Percentiles rank a stretch among this genome's conserved stretches.
Conservation (phyloP, 1,140 invertebrate species). For the Pseudomyrmex pallidus region DNA sequence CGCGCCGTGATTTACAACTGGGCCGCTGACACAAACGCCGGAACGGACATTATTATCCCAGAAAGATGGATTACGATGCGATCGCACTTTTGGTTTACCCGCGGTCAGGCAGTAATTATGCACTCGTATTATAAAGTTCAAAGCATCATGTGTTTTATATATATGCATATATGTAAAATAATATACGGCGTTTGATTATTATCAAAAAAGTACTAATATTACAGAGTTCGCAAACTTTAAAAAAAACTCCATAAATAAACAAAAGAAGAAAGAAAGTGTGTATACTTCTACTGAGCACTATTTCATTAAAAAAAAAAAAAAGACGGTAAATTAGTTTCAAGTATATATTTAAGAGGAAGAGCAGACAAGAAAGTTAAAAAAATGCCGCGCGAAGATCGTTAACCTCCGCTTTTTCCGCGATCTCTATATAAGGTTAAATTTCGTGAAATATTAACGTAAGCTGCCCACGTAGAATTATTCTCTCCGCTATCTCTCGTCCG, state of each 20-base stretch:
- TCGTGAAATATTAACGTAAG: conserved; percentile 40
- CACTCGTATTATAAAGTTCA: not conserved
- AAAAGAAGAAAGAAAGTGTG: not conserved
- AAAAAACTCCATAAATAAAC: not conserved
- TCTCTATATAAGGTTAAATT: conserved; percentile 1
- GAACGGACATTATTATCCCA: conserved; percentile 29
- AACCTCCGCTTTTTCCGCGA: not conserved
- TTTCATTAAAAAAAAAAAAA: not conserved
- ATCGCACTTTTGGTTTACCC: conserved; percentile 4
- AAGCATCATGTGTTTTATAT: not conserved
- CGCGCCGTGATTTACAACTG: conserved; percentile 43
- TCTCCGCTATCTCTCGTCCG: conserved; percentile 24
- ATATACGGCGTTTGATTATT: no score
- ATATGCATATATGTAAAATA: no score
- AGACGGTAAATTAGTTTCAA: not conserved
- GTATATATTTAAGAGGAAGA: not conserved
- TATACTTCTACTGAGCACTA: no score
- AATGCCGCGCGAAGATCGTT: not conserved
- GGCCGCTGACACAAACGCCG: not conserved
- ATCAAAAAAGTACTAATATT: no score
- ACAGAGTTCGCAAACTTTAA: no score
- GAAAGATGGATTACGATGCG: conserved; percentile 40
- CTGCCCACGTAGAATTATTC: conserved; percentile 32
- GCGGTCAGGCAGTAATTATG: not conserved
- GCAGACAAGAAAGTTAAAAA: conserved; percentile 14